Base-by-base conservation (phyloP, 1,140 invertebrate genomes). In the Hetaerina americana region DNA sequence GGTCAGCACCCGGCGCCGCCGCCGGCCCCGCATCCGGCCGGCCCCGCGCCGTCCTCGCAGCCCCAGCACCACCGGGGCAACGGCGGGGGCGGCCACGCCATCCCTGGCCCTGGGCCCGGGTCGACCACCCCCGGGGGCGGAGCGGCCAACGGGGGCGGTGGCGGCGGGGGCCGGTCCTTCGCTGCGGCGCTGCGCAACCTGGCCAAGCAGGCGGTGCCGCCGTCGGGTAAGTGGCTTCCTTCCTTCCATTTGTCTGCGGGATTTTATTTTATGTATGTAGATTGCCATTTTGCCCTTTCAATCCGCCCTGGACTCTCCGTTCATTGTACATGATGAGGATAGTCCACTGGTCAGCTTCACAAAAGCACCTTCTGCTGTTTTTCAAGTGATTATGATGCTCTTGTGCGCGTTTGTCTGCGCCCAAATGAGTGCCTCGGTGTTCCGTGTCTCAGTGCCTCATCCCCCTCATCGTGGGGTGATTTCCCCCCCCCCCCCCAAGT, bases 121-220 rank as follows among this genome's bases (percentile, higher is more conserved):
- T 77, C 77, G 5, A 81, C 82, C 70, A 79, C 82, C 24, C 18
- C 67, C n/a, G 12, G 12, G 18, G 18, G 25, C 24, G 67, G n/a
- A 68, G 27, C 18, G 25, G 67, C 12, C 67, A 18, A 18, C 6
- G 67, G 25, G 6, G 26, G 66, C 67, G 49, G 49, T 57, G 67
- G 67, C 25, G 66, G 71, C 31, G 73, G 74, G 27, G 75, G 75
- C 22, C 70, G 77, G 8, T 85, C 88, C 27, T 93, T 93, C 81
- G 90, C 92, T 26, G 90, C 91, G 5, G 91, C 91, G 5, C 80
- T 93, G 70, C 83, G 91, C 71, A 92, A 90, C 78, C 81, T 93
- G 72, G 92, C 91, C 68, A 91, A 93, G 79, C 90, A 92, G 78
- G 90, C 90, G 27, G 89, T 87, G 66, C 85, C 86, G 28, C 80